Percentiles rank a stretch among this genome's conserved stretches.
Evolutionary conservation across 1,140 invertebrate genomes (phyloP).

Genomic region (Gonioctena quinquepunctata): DNA sequence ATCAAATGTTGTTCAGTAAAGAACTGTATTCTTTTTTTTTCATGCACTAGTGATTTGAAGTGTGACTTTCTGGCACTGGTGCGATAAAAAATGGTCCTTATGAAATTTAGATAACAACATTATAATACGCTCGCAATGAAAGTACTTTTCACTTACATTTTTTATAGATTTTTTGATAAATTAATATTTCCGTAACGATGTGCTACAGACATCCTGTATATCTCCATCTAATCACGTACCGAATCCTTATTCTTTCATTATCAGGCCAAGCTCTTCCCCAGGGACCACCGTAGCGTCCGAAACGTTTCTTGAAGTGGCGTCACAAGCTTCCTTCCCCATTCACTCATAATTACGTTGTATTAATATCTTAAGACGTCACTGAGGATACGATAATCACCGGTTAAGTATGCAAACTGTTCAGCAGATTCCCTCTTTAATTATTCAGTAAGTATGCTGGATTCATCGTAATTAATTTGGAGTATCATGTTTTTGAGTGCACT

Average conservation of each 20-base stretch:
- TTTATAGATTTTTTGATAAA: no score
- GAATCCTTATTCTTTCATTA: background rate
- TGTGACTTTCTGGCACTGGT: no score
- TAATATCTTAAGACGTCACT: constrained; percentile 43
- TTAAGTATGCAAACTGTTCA: constrained; percentile 23
- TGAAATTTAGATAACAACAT: no score
- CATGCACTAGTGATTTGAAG: no score
- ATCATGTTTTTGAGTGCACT: constrained; percentile 16
- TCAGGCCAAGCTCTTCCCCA: background rate
- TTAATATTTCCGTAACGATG: no score
- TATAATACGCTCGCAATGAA: no score
- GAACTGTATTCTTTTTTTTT: no score
- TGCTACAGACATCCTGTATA: background rate
- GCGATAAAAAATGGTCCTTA: no score
- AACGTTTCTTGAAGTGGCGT: background rate
- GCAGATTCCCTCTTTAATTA: constrained; percentile 32
- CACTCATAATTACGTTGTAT: constrained; percentile 43
- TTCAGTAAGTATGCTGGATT: constrained; percentile 29
- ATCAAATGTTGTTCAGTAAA: no score
- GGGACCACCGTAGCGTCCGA: background rate
- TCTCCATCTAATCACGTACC: background rate
- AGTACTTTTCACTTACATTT: no score
- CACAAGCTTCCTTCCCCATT: constrained; percentile 18
- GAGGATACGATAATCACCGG: constrained; percentile 38
- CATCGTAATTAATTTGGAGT: constrained; percentile 16